Conservation (phyloP, 2,113 vertebrate species). For the Mormyrus iriodes region DNA sequence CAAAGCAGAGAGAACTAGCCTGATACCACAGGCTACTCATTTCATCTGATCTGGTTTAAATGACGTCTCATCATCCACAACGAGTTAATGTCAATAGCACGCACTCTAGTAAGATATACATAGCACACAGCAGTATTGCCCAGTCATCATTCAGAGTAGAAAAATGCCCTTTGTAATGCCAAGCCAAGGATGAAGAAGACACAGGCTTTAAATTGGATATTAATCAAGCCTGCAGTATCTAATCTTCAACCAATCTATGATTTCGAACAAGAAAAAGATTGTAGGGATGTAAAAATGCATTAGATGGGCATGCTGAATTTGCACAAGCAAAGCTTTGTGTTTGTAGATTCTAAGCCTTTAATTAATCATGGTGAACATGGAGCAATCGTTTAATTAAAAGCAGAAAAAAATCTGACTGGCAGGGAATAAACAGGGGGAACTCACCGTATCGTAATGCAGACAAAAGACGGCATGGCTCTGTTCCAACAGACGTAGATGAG, state of each 20-base stretch:
- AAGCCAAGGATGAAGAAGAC: neutral
- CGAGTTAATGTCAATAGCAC: constrained; percentile 18
- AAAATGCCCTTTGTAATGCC: neutral
- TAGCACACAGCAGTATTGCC: neutral
- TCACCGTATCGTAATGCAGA: constrained; percentile 41
- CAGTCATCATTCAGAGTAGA: neutral
- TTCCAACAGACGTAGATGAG: constrained; percentile 23
- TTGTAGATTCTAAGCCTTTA: constrained; percentile 10
- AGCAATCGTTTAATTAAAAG: constrained; percentile 5
- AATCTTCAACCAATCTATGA: neutral
- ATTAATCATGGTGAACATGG: constrained; percentile 21
- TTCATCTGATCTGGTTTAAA: neutral
- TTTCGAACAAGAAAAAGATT: neutral
- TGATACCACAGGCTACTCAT: neutral
- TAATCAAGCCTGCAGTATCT: neutral
- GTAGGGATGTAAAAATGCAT: neutral
- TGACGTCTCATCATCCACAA: neutral
- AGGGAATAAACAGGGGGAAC: constrained; percentile 34
- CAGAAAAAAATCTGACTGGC: constrained; percentile 4
- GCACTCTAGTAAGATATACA: neutral
- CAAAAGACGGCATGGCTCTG: constrained; percentile 29
- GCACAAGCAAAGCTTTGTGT: neutral
- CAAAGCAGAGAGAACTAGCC: neutral
- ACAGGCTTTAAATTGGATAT: neutral
- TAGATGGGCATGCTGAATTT: neutral